Base-by-base conservation (phyloP, 1,140 invertebrate species). In the Apolygus lucorum region DNA sequence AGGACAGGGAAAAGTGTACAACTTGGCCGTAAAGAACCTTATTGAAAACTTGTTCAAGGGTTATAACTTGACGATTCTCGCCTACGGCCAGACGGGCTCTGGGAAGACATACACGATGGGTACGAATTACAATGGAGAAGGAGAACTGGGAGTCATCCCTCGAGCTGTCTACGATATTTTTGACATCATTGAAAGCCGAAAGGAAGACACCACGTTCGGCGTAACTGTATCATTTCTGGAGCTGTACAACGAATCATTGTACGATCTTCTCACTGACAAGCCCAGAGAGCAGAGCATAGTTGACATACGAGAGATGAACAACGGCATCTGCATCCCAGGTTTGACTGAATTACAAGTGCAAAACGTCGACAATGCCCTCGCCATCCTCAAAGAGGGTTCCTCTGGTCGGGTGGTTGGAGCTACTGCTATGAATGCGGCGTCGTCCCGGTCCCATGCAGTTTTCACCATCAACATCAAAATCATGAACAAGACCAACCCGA, bases 91-190 rank as follows among this genome's bases (percentile, higher is more conserved):
- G 79, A 97, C 94, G 1, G 93, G 93, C 8, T 93, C 91, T 73
- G 93, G 94, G 0, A 97, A 96, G 79, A 97, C 93, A 0, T 87
- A 89, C 79, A 91, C 92, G 0, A 96, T 97, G 93, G 93, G 93
- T 1, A 95, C 93, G 0, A 84, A 85, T 70, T 91, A 88, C 72
- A 79, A 79, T 29, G 85, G 88, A 68, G 82, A 84, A 27, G 84
- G 84, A 27, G 84, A 83, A 34, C 79, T 82, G 74, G 95, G 94
- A 29, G 85, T 96, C 2, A 95, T 98, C 73, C 94, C 93, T 1
- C 82, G 91, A 73, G 89, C 92, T 4, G 83, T 96, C 0, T 77
- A 84, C 29, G 88, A 93, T 66, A 93, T 96, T 76, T 97, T 95
- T 81, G 77, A 87, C 26, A 81, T 81, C 68, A 88, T 90, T 17